Base-by-base conservation (phyloP, 2,888 invertebrate genomes). In the Tigriopus californicus region DNA sequence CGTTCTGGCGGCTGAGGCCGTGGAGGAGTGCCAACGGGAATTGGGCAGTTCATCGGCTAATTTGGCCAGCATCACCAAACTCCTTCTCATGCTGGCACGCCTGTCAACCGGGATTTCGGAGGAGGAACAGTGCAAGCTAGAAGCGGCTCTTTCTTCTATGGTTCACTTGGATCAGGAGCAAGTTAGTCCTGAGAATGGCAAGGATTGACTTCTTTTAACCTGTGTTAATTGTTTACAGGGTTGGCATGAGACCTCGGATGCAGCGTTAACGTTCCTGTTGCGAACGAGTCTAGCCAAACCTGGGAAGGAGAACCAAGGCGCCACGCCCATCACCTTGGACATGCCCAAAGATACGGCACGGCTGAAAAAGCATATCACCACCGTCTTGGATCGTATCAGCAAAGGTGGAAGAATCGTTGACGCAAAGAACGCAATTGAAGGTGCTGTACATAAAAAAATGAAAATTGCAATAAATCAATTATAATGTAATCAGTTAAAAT, bases 1-100 rank as follows among this genome's bases (percentile, higher is more conserved):
- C n/a, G 69, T 74, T 44, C 69, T 70, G 48, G 70, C 72, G 6
- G 74, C 76, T 1, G 70, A 76, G 53, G 68, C 73, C 61, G 72
- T 80, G 18, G 72, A 77, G 65, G 66, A 70, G 52, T 72, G 72
- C 57, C 63, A 25, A 44, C n/a, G n/a, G 54, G 47, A 47, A 60
- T 12, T 58, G 6, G 51, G 40, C 20, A 18, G 46, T 12, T 53
- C 57, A 42, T 22, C 48, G 11, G 22, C 15, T 20, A 60, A 60
- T 41, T 44, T 56, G 20, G n/a, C 56, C 12, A 46, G 56, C 44
- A 56, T 56, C n/a, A 56, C 56, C 15, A 46, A 20, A 15, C 20
- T 44, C 12, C 20, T 56, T 10, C 20, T 49, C 20, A 13, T 49
- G 13, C 22, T 49, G 20, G 22, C 22, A 15, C 15, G 22, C 13